These are phyloP conservation scores for Ganaspis brasiliensis DNA, from an alignment of 2,888 invertebrate species.

Conservation along the genomic window DNA sequence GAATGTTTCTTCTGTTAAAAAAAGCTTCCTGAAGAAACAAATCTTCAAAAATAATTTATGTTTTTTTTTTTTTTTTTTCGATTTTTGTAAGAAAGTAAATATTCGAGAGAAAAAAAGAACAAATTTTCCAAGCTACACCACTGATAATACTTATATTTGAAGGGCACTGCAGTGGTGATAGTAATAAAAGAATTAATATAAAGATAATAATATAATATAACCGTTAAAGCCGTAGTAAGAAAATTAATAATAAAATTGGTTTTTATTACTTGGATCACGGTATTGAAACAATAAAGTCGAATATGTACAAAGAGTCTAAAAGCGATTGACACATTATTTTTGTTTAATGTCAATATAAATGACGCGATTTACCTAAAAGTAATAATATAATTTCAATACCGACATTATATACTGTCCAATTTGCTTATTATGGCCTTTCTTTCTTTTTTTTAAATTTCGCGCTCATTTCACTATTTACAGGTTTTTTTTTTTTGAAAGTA, in stretches of 20 bases:
- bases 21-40: neutral
- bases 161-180: slow-evolving; percentile 49
- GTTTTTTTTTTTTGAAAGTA: slow-evolving; percentile 43
- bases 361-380: slow-evolving; percentile 8
- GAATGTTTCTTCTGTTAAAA: too few relatives aligned
- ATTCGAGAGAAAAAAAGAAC: slow-evolving; percentile 17
- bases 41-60: neutral
- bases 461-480: slow-evolving; percentile 27
- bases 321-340: slow-evolving; percentile 32
- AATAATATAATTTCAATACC: neutral
- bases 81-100: slow-evolving; percentile 34
- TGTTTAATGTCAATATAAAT: neutral
- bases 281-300: slow-evolving; percentile 9
- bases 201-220: slow-evolving; percentile 47
- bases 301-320: slow-evolving; percentile 26
- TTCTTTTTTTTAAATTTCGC: slow-evolving; percentile 13
- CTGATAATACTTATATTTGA: slow-evolving; percentile 57
- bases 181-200: slow-evolving; percentile 40
- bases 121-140: slow-evolving; percentile 27
- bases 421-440: slow-evolving; percentile 20
- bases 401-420: slow-evolving; percentile 1
- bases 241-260: neutral
- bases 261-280: slow-evolving; percentile 3
- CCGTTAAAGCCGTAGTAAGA: slow-evolving; percentile 48
- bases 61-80: neutral